Base-by-base conservation (phyloP, 2,113 vertebrate species). In the Calyptomena viridis region DNA sequence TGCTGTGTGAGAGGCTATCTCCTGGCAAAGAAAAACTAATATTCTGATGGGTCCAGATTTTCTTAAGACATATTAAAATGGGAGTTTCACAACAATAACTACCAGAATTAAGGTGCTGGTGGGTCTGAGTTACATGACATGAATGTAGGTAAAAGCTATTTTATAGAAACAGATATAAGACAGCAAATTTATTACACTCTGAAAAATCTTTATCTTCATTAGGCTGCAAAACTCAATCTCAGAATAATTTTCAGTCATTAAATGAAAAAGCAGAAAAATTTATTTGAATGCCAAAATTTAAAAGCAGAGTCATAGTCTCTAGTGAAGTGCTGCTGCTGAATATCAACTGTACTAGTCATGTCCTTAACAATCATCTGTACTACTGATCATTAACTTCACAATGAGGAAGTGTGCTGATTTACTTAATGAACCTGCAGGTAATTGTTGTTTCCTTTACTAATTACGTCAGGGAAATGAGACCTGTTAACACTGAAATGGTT, bases 301-400 rank as follows among this genome's bases (percentile, higher is more conserved):
- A 89, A 78, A 93, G 19, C 35, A 78, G 14, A 42, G 33, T 69
- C 78, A 77, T 46, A 37, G 14, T 33, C 37, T 44, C 24, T 44
- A 58, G 21, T 52, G 63, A 95, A 91, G 12, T 40, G 30, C 27
- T 79, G 59, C 42, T 87, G 53, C 60, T 76, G 89, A 76, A 94
- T 90, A 76, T 37, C 59, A 96, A 27, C 74, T 92, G 50, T 84
- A 86, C 85, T 95, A 80, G 91, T 76, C 31, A 3, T 91, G 94
- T 93, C 80, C 68, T 47, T 58, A 94, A 67, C 79, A 97, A 94
- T 97, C 93, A 94, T 90, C 87, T 92, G 52, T 89, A 95, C 89
- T 97, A 91, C 95, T 95, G 95, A 95, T 94, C 94, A 96, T 98
- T 97, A 98, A 96, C 94, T 97, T 96, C 86, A 95, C 76, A 94